Base-by-base conservation (phyloP, 2,113 vertebrate species). In the Regulus satrapa region DNA sequence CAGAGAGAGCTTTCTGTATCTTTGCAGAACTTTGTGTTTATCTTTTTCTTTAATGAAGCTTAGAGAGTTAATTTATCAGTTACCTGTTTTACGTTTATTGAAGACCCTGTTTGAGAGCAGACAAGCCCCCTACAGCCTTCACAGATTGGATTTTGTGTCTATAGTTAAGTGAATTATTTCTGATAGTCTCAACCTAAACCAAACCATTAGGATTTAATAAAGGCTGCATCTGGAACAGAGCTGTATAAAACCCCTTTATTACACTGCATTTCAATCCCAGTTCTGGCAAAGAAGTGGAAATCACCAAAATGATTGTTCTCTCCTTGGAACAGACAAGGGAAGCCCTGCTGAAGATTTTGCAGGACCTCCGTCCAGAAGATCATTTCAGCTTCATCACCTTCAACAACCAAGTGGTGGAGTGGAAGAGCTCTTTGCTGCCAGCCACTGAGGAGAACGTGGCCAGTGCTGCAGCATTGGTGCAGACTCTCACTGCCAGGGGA, bases 341-440 rank as follows among this genome's bases (percentile, higher is more conserved):
- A 52, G 98, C 98, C n/a, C 84, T 98, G 38, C 4, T 96, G 81
- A 98, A 98, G 97, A 97, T 98, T 80, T 84, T 98, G 64, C 95
- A 72, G 31, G 98, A 98, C 59, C 97, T 98, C 40, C 91, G 34
- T 21, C 89, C 92, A 8, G 77, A 90, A 45, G 98, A 98, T 61
- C 95, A 88, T 84, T 98, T 98, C 91, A 96, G 76, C 76, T 81
- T 97, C 49, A 51, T 98, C 78, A 74, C 77, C 90, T 98, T 97
- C 81, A 97, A 3, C 67, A 10, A 7, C 7, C 16, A 29, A 41
- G 86, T 79, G 9, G 51, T 4, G 12, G 86, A 91, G 52, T 98
- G 97, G 97, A 90, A 88, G 38, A 88, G 81, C 20, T 76, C 58
- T 2, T 72, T 98, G 85, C 56, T 98, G 75, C 89, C 76, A 67